Percentiles rank a stretch among this genome's conserved stretches.
phyloP scores from a whole-genome alignment of 2,888 invertebrate genomes.

The Diloba caeruleocephala region DNA sequence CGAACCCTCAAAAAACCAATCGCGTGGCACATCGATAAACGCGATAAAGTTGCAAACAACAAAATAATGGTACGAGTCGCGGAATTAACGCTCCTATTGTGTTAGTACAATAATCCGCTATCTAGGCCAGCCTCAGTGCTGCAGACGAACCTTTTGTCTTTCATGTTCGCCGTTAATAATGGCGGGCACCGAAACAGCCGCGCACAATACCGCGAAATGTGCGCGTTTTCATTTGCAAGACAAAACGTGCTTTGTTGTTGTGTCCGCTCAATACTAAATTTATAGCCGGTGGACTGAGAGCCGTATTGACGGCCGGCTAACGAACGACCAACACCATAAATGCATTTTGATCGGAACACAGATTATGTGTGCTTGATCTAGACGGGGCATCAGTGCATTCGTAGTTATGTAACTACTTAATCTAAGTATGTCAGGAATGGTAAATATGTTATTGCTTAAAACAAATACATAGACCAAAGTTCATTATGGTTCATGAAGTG shows the following conservation, averaged over 20 bases:
- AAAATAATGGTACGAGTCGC: conserved; percentile 87
- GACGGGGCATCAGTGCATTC: conserved; percentile 18
- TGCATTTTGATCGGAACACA: conserved; percentile 80
- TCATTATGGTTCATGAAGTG: too few species aligned
- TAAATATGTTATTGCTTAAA: too few species aligned
- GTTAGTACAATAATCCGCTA: conserved; percentile 89
- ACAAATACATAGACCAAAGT: too few species aligned
- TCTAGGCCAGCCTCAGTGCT: conserved; percentile 89
- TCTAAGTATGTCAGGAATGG: neutral
- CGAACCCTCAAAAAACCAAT: conserved; percentile 53
- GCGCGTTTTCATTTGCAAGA: conserved; percentile 90
- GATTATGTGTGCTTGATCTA: conserved; percentile 48
- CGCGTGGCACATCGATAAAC: conserved; percentile 80
- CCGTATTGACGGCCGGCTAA: conserved; percentile 85
- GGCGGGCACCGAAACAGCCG: conserved; percentile 89
- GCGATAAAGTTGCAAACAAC: conserved; percentile 87
- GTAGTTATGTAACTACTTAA: conserved; percentile 21
- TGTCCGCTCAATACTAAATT: conserved; percentile 89
- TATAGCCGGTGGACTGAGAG: conserved; percentile 86
- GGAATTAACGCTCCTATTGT: conserved; percentile 89
- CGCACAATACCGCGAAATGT: conserved; percentile 89
- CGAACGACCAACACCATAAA: conserved; percentile 83
- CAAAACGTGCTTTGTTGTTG: conserved; percentile 89
- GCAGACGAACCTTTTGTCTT: conserved; percentile 90
- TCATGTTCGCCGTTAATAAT: conserved; percentile 89